These are phyloP conservation scores for Cordilura impudica DNA, from an alignment of 2,888 invertebrate genomes.

Conservation along the genomic window DNA sequence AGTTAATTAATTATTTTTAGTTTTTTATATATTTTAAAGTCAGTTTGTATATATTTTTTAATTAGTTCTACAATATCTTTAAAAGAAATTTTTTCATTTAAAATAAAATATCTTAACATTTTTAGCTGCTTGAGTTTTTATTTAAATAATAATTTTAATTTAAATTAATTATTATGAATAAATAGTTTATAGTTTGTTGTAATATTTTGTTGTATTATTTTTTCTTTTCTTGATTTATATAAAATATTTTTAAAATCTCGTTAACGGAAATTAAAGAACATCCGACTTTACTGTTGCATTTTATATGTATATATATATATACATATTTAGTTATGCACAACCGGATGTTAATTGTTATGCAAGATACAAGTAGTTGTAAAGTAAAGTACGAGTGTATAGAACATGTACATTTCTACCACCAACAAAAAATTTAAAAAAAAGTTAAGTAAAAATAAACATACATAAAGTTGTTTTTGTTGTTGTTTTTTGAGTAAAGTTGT, in stretches of 20 bases:
- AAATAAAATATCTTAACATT: too few relatives aligned
- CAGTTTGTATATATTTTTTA: too few relatives aligned
- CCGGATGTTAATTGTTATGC: slow-evolving; percentile 62
- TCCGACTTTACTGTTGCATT: slow-evolving; percentile 38
- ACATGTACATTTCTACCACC: neutral
- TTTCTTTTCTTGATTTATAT: neutral
- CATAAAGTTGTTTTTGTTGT: neutral
- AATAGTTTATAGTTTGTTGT: too few relatives aligned
- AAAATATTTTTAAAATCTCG: slow-evolving; percentile 27
- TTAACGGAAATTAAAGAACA: slow-evolving; percentile 53
- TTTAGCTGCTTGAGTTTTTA: too few relatives aligned
- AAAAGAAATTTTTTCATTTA: too few relatives aligned
- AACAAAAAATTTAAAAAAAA: slow-evolving; percentile 4
- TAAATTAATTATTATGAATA: too few relatives aligned
- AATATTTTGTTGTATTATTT: too few relatives aligned
- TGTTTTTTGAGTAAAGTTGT: neutral
- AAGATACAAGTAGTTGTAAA: slow-evolving; percentile 41
- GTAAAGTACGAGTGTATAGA: neutral
- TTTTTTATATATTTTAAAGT: too few relatives aligned
- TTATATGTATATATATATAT: too few relatives aligned
- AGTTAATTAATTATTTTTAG: too few relatives aligned
- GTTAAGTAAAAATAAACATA: slow-evolving; percentile 1
- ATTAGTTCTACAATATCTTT: too few relatives aligned
- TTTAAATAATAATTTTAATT: too few relatives aligned
- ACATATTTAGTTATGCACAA: slow-evolving; percentile 48